Conservation (phyloP, 2,113 vertebrate species). For the Rhinopomastus cyanomelas region DNA sequence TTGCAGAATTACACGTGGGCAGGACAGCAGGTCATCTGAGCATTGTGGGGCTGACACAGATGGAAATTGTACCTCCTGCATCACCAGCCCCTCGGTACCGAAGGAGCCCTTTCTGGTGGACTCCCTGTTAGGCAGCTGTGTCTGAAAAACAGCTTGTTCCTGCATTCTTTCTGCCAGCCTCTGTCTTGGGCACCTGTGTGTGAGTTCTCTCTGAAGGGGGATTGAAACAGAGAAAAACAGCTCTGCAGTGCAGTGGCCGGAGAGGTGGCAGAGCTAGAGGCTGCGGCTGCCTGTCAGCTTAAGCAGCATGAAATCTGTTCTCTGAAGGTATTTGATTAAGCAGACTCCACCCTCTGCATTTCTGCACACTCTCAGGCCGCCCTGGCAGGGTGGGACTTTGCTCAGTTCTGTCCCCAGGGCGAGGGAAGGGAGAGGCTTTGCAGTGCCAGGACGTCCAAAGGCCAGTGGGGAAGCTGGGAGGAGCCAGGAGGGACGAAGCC, state of each 20-base stretch:
- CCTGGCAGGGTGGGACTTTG: slow-evolving; percentile 16
- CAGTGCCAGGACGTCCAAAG: not conserved
- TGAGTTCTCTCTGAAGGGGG: not conserved
- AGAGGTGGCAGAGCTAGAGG: not conserved
- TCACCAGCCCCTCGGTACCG: accelerated
- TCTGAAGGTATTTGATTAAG: not conserved
- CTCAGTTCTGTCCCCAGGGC: not conserved
- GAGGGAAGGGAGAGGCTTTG: slow-evolving; percentile 9
- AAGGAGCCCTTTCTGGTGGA: not conserved
- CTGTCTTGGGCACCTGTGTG: not conserved
- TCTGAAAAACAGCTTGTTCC: not conserved
- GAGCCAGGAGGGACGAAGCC: not conserved
- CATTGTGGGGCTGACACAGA: not conserved
- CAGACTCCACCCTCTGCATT: not conserved
- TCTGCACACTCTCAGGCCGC: not conserved
- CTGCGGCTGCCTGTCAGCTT: not conserved
- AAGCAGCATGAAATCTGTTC: not conserved
- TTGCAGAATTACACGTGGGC: not conserved
- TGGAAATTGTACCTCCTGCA: not conserved
- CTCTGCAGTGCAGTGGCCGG: not conserved
- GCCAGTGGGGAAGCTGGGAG: not conserved
- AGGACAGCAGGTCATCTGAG: accelerated
- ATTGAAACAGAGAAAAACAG: not conserved
- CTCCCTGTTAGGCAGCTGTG: not conserved
- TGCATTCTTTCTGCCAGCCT: not conserved